These are phyloP conservation scores for Marcusenius ussheri DNA, from an alignment of 2,113 vertebrate species.

Conservation along the genomic window DNA sequence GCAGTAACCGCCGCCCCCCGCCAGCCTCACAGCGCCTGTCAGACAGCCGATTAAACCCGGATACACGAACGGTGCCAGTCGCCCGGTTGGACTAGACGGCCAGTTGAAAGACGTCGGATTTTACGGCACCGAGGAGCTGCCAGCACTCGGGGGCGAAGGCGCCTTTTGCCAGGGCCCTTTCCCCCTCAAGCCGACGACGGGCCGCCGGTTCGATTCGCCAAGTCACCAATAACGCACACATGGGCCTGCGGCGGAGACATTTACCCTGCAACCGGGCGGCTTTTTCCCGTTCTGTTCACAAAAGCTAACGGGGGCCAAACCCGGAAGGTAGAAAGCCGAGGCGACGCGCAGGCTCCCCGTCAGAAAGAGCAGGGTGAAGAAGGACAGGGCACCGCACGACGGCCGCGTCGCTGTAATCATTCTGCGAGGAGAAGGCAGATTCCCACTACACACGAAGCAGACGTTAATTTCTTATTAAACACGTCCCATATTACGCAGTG, in stretches of 20 bases:
- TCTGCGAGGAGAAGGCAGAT: background rate
- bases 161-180: background rate
- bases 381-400: background rate
- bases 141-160: background rate
- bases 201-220: background rate
- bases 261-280: conserved; percentile 75
- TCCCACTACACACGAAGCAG: conserved; percentile 7
- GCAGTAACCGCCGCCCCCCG: background rate
- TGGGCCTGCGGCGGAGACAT: background rate
- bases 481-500: conserved; percentile 9
- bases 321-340: conserved; percentile 76
- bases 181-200: background rate
- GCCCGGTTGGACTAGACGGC: background rate
- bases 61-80: background rate
- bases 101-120: background rate
- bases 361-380: conserved; percentile 29
- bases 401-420: background rate
- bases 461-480: background rate
- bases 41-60: background rate
- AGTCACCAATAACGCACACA: background rate
- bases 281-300: conserved; percentile 58
- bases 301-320: conserved; percentile 85
- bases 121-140: background rate
- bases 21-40: background rate
- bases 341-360: conserved; percentile 27